Base-by-base conservation (phyloP, 2,797 vertebrate genomes). In the Lacerta viridis region DNA sequence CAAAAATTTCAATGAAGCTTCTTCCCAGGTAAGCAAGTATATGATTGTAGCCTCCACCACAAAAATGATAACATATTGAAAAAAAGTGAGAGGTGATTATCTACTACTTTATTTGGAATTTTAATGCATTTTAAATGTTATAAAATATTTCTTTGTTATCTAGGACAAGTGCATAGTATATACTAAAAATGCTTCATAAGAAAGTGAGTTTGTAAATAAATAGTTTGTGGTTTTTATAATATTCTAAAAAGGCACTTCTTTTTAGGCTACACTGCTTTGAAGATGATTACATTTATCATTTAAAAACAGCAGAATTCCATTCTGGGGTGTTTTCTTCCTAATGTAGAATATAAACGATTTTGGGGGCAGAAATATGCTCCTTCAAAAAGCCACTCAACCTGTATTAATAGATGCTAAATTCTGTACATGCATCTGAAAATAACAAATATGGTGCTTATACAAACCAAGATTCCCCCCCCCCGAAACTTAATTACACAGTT, bases 1-100 rank as follows among this genome's bases (percentile, higher is more conserved):
- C n/a, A 74, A 33, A 17, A 3, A 15, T 74, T 74, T 74, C 33
- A 74, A 71, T 71, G 29, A 71, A 29, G n/a, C n/a, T 29, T 71
- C 13, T n/a, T 71, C 69, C n/a, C 69, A n/a, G 69, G n/a, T 71
- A 71, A n/a, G n/a, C 69, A n/a, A 20, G 17, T 74, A 74, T 18
- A 36, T 33, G 33, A 74, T 20, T 74, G 90, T 72, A 91, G 88
- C 93, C 93, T 64, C 94, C 87, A 92, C 95, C 93, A 81, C 69
- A 91, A 94, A 74, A 85, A 88, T 86, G 81, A 85, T 17, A 79
- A 61, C 3, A 76, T 75, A 46, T 7, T 50, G 76, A 80, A 90
- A 93, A 93, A 64, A 76, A 1, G 39, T 43, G 90, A 86, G 76
- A 82, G 7, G 89, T 81, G 46, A 88, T 17, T 76, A 74, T 84